Conservation (phyloP, 2,113 vertebrate genomes). For the Dicentrarchus labrax region DNA sequence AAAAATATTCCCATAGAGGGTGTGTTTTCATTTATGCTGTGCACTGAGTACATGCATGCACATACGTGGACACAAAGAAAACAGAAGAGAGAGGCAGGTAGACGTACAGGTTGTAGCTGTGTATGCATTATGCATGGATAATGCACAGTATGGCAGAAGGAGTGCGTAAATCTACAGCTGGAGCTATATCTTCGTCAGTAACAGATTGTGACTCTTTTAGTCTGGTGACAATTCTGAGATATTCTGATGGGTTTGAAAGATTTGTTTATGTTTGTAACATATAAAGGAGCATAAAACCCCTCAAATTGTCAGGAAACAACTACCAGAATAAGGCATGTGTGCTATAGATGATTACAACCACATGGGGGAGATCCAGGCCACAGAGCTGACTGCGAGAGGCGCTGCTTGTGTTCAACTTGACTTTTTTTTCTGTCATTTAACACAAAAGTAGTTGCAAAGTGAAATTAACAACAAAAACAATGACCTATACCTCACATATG, state of each 20-base stretch:
- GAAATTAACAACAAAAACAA: background rate
- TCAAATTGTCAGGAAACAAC: background rate
- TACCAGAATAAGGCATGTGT: too few relatives aligned
- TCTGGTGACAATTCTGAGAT: background rate
- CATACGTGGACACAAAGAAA: too few relatives aligned
- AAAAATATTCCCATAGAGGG: too few relatives aligned
- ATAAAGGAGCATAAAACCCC: background rate
- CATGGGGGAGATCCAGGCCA: conserved; percentile 32
- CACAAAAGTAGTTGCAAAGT: background rate
- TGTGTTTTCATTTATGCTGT: too few relatives aligned
- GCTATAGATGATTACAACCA: background rate
- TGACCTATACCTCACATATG: background rate
- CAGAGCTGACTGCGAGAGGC: background rate
- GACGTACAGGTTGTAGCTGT: too few relatives aligned
- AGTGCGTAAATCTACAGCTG: background rate
- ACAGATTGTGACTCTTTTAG: background rate
- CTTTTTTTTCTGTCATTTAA: background rate
- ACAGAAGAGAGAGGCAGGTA: too few relatives aligned
- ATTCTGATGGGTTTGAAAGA: background rate
- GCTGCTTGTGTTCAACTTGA: background rate
- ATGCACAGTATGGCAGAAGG: background rate
- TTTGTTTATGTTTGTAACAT: background rate
- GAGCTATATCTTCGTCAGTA: background rate
- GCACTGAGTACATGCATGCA: too few relatives aligned
- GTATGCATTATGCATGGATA: too few relatives aligned